Conservation (phyloP, 2,113 vertebrate genomes). For the Ciconia maguari region DNA sequence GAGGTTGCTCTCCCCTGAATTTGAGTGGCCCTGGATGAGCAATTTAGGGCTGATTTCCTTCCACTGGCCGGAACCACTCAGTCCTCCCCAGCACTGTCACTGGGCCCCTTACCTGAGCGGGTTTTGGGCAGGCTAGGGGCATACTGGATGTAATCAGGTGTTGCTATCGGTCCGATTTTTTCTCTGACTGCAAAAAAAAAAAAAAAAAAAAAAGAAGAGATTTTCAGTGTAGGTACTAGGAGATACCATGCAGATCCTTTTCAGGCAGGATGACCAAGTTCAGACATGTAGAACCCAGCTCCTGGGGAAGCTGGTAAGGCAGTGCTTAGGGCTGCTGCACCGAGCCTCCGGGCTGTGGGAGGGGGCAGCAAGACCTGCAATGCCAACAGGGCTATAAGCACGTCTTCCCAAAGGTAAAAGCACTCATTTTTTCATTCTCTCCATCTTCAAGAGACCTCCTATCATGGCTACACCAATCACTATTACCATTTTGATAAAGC, state of each 20-base stretch:
- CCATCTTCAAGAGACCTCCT: background rate
- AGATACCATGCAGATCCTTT: background rate
- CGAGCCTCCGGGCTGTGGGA: accelerated
- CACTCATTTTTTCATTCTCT: background rate
- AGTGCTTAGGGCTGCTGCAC: background rate
- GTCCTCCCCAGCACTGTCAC: background rate
- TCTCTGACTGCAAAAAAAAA: conserved; percentile 82
- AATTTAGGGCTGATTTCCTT: background rate
- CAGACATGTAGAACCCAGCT: background rate
- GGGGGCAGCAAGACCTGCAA: background rate
- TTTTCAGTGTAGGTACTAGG: background rate
- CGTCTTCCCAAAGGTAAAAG: background rate
- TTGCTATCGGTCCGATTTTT: conserved; percentile 96
- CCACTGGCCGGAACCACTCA: background rate
- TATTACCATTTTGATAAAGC: background rate
- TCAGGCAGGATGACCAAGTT: background rate
- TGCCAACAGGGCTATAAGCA: background rate
- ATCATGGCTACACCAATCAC: background rate
- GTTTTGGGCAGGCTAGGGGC: conserved; percentile 96
- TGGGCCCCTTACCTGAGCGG: conserved; percentile 84
- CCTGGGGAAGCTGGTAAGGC: background rate
- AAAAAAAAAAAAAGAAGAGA: background rate
- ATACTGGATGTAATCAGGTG: conserved; percentile 94
- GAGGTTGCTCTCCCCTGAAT: background rate
- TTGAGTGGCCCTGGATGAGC: background rate